Base-by-base conservation (phyloP, 2,888 invertebrate genomes). In the Abrostola tripartita region DNA sequence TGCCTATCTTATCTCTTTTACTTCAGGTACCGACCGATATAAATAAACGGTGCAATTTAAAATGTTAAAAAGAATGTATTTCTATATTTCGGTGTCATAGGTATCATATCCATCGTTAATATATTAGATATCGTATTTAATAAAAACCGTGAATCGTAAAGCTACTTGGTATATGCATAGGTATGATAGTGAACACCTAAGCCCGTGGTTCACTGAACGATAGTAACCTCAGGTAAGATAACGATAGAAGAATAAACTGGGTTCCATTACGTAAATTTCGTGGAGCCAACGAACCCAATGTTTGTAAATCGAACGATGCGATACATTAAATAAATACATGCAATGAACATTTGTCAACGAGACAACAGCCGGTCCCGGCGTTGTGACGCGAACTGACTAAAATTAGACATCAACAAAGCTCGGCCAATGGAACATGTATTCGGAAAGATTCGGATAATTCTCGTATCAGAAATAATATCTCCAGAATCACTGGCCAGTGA, bases 391-490 rank as follows among this genome's bases (percentile, higher is more conserved):
- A 79, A 81, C 67, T 67, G 60, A 73, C 85, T 90, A 89, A 81
- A 89, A 86, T 86, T 90, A 91, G 84, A 83, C 68, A 81, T 85
- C 87, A 86, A 87, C 85, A 88, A 81, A 84, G 84, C 86, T 84
- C 71, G 68, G 54, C 61, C 65, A 61, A 66, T 62, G 52, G 42
- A 50, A 60, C 60, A 35, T 14, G 24, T 54, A 77, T 81, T 83
- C 74, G 76, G 80, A 63, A 76, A 77, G 55, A 78, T 72, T 72
- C 66, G 76, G 62, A 82, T 78, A 74, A 79, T 81, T 78, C 80
- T 75, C 63, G 71, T 73, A 82, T 76, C 75, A 79, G 82, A 80
- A 84, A 84, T 81, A 85, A 78, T 79, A 59, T 64, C 44, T 24
- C 44, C 40, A 73, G 76, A 63, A 61, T 73, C 71, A 67, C 65